Percentiles rank a stretch among this genome's conserved stretches.
Evolutionary conservation across 37 sponge, comb jelly and placozoan genomes (phyloP).

Genomic region (Ianthella basta): DNA sequence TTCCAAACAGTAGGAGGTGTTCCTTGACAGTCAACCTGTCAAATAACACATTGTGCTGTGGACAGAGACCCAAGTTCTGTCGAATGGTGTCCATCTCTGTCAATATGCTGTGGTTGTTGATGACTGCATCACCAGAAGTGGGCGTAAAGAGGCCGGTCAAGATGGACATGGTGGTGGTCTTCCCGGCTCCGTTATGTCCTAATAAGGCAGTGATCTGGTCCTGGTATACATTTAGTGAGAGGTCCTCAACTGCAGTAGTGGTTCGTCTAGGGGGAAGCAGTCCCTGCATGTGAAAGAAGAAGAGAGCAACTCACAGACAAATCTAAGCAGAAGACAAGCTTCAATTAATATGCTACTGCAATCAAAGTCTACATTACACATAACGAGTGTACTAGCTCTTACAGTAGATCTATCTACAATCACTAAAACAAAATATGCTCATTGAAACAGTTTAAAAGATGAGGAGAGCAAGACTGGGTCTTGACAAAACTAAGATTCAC

Average conservation of each 20-base stretch:
- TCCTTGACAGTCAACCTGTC: conserved; percentile 81
- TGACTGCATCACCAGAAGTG: conserved; percentile 70
- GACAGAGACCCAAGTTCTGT: conserved; percentile 83
- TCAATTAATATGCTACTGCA: no score
- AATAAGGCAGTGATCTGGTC: conserved; percentile 76
- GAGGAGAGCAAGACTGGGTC: no score
- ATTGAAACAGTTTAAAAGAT: no score
- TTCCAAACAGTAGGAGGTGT: conserved; percentile 60
- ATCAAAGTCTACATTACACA: no score
- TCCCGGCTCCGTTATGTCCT: conserved; percentile 85
- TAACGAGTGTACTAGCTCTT: no score
- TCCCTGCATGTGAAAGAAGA: not conserved
- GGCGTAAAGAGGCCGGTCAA: conserved; percentile 85
- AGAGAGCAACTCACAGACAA: no score
- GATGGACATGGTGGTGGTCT: conserved; percentile 83
- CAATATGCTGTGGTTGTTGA: conserved; percentile 74
- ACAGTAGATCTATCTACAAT: no score
- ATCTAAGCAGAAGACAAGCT: not conserved
- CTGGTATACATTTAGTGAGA: conserved; percentile 68
- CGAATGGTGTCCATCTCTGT: conserved; percentile 77
- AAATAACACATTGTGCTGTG: conserved; percentile 88
- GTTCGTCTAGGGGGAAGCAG: no score
- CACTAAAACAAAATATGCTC: no score
- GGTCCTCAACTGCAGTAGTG: conserved; percentile 61
- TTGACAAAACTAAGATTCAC: no score